phyloP scores from a whole-genome alignment of 1,140 invertebrate genomes.

The Bactericera cockerelli region DNA sequence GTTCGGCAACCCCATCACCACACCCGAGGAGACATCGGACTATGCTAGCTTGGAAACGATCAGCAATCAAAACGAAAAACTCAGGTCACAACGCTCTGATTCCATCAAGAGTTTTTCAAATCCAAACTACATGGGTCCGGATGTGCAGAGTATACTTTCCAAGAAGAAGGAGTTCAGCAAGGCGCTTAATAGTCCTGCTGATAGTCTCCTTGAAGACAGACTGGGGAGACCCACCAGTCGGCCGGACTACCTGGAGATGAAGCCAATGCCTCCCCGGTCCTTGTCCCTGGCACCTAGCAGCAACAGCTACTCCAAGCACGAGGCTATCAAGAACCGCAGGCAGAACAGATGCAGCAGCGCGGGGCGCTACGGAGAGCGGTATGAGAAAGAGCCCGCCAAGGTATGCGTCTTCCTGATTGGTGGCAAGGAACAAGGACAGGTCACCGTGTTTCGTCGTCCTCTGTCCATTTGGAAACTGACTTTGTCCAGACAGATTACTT shows the following conservation, averaged over 20 bases:
- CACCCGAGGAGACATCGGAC: conserved; percentile 51
- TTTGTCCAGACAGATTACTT: conserved; percentile 26
- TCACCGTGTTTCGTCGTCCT: conserved; percentile 46
- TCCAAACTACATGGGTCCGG: conserved; percentile 52
- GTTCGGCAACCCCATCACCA: conserved; percentile 34
- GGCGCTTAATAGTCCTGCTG: conserved; percentile 25
- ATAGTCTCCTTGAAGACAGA: conserved; percentile 26
- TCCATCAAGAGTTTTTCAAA: conserved; percentile 35
- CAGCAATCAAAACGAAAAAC: conserved; percentile 28
- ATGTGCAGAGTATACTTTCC: conserved; percentile 32
- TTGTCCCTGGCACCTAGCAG: conserved; percentile 26
- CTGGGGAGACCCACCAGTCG: conserved; percentile 22
- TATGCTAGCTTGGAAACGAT: conserved; percentile 57
- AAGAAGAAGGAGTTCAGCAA: conserved; percentile 21
- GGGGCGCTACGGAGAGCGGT: conserved; percentile 28
- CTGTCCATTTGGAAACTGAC: conserved; percentile 48
- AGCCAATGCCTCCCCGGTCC: conserved; percentile 29
- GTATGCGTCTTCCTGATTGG: conserved; percentile 46
- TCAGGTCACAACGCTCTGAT: conserved; percentile 1
- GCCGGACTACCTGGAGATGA: conserved; percentile 24
- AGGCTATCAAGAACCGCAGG: conserved; percentile 16
- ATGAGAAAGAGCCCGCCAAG: conserved; percentile 30
- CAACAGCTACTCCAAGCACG: conserved; percentile 23
- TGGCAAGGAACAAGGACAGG: conserved; percentile 47
- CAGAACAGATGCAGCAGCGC: conserved; percentile 17